phyloP scores from a whole-genome alignment of 2,888 invertebrate genomes.

The Cactoblastis cactorum region DNA sequence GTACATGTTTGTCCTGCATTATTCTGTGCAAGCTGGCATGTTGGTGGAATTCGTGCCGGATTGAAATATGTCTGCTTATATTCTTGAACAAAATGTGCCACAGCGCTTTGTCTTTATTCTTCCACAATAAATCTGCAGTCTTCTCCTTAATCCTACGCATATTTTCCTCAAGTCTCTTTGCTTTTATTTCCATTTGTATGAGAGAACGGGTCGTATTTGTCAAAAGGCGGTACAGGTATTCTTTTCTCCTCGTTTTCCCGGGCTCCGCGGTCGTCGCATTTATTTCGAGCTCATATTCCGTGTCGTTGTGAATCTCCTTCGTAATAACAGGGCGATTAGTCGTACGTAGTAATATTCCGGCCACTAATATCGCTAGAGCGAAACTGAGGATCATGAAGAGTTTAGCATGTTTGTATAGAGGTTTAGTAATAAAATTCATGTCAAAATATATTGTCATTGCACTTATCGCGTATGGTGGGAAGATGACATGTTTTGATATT shows the following conservation, averaged over 20 bases:
- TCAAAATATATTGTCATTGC: slow-evolving; percentile 35
- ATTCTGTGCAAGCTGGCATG: slow-evolving; percentile 69
- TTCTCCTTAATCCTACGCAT: slow-evolving; percentile 79
- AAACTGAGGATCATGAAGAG: slow-evolving; percentile 61
- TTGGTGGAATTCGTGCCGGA: slow-evolving; percentile 73
- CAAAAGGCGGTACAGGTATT: slow-evolving; percentile 76
- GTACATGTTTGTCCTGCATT: slow-evolving; percentile 60
- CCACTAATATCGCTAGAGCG: slow-evolving; percentile 49
- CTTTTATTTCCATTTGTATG: slow-evolving; percentile 80
- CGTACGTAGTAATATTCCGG: slow-evolving; percentile 54
- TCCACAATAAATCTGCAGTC: slow-evolving; percentile 78
- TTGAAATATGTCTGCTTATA: slow-evolving; percentile 74
- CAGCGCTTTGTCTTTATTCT: slow-evolving; percentile 75
- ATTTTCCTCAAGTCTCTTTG: slow-evolving; percentile 77
- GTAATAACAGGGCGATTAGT: slow-evolving; percentile 43
- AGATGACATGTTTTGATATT: slow-evolving; percentile 44
- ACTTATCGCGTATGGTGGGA: slow-evolving; percentile 41
- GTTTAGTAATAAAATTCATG: slow-evolving; percentile 69
- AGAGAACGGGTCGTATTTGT: slow-evolving; percentile 78
- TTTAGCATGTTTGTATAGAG: slow-evolving; percentile 61
- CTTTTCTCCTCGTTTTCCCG: slow-evolving; percentile 66
- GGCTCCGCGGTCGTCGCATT: slow-evolving; percentile 58
- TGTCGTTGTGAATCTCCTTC: slow-evolving; percentile 41
- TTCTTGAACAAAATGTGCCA: slow-evolving; percentile 78
- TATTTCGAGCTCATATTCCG: slow-evolving; percentile 55